These are phyloP conservation scores for Zoroaster sp. DNA, from an alignment of 53 echinoderm and acorn worm species.

Conservation along the genomic window DNA sequence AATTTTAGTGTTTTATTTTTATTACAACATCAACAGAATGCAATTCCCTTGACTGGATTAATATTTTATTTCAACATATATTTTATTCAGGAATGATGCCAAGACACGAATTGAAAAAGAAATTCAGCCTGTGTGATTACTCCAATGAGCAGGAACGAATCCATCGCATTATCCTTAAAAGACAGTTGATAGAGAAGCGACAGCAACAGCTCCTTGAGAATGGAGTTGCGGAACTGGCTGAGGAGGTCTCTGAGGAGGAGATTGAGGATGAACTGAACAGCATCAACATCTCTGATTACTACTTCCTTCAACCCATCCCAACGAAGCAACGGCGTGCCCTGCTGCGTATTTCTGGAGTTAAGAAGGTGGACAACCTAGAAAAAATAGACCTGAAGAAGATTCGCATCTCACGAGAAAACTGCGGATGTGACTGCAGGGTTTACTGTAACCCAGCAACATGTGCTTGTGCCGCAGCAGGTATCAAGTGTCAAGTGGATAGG, in stretches of 20 bases:
- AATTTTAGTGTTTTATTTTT: no score
- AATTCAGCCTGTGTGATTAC: conserved; percentile 77
- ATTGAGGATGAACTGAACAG: conserved; percentile 85
- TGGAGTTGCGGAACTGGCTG: conserved; percentile 28
- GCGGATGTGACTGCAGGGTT: conserved; percentile 89
- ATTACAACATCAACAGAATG: not conserved
- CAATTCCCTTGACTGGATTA: not conserved
- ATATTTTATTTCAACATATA: not conserved
- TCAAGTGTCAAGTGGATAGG: conserved; percentile 97
- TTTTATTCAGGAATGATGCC: conserved; percentile 75
- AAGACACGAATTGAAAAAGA: conserved; percentile 73
- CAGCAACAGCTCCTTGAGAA: conserved; percentile 75
- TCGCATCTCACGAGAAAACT: conserved; percentile 87
- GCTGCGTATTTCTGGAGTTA: conserved; percentile 84
- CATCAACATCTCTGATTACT: conserved; percentile 90
- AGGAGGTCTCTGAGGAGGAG: conserved; percentile 71
- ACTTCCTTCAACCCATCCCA: conserved; percentile 96
- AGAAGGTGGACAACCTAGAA: conserved; percentile 95
- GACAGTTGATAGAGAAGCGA: conserved; percentile 81
- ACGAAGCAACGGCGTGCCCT: conserved; percentile 88
- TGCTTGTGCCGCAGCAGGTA: conserved; percentile 83
- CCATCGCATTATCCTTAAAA: conserved; percentile 77
- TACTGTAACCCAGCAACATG: conserved; percentile 89
- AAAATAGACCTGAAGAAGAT: conserved; percentile 93
- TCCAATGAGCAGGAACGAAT: conserved; percentile 76